Evolutionary conservation across 2,113 vertebrate genomes (phyloP).

Genomic region (Diphyllodes magnificus): DNA sequence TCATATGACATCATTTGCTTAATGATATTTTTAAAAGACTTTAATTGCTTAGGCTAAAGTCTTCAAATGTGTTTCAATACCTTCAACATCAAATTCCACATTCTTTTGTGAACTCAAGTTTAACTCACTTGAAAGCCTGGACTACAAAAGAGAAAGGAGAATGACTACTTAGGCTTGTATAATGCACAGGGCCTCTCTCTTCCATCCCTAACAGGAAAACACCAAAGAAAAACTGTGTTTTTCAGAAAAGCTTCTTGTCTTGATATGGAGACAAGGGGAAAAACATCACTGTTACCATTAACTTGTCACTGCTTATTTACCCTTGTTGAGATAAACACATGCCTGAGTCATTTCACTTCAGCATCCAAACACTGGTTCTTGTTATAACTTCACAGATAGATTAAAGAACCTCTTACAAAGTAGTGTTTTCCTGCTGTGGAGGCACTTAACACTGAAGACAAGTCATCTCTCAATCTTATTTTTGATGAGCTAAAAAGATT

Average conservation of each 20-base stretch:
- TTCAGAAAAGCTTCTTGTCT: not conserved
- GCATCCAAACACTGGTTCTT: not conserved
- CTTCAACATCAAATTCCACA: not conserved
- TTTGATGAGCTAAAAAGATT: slow-evolving; percentile 3
- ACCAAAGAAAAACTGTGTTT: not conserved
- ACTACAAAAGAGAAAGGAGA: not conserved
- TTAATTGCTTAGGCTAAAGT: not conserved
- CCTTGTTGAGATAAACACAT: slow-evolving; percentile 1
- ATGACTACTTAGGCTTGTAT: not conserved
- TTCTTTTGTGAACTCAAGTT: not conserved
- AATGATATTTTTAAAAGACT: not conserved
- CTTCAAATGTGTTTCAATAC: not conserved
- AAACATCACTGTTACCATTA: not conserved
- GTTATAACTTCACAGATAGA: not conserved
- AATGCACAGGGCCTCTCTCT: not conserved
- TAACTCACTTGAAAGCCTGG: not conserved
- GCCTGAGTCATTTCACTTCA: not conserved
- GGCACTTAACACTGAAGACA: slow-evolving; percentile 7
- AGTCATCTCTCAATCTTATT: not conserved
- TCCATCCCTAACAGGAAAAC: not conserved
- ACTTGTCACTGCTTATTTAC: not conserved
- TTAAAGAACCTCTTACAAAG: slow-evolving; percentile 26
- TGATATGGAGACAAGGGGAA: not conserved
- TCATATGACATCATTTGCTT: not conserved
- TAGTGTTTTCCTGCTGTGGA: not conserved